A percentile compares a stretch with the other conserved stretches of the same genome.
Conservation (phyloP, 2,888 invertebrate genomes). For the Nymphalis urticae region DNA sequence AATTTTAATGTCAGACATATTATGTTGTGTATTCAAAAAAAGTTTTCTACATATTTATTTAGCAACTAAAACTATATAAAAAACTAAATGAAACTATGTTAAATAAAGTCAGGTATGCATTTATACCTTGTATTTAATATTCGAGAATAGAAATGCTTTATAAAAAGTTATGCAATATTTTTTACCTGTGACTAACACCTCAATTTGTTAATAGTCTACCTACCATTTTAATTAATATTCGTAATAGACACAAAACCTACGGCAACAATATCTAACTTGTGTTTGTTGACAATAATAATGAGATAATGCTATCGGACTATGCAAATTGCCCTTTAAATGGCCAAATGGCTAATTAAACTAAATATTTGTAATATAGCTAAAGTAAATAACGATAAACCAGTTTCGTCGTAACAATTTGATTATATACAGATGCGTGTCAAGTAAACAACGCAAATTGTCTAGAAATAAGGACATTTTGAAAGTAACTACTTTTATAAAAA, state of each 20-base stretch:
- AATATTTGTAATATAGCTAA: slow-evolving; percentile 39
- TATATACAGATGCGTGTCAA: background rate
- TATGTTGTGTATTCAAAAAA: too few species aligned
- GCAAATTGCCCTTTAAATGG: slow-evolving; percentile 71
- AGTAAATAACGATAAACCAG: slow-evolving; percentile 30
- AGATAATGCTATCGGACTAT: slow-evolving; percentile 69
- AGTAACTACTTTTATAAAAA: too few species aligned
- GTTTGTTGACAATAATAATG: slow-evolving; percentile 51
- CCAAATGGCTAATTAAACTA: slow-evolving; percentile 68
- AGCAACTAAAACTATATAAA: too few species aligned
- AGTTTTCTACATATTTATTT: too few species aligned
- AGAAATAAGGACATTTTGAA: background rate
- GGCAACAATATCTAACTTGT: slow-evolving; percentile 58
- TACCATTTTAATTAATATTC: background rate
- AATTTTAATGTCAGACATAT: too few species aligned
- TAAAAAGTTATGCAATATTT: too few species aligned
- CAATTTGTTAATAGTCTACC: background rate
- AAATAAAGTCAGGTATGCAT: too few species aligned
- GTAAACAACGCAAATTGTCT: background rate
- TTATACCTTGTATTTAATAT: too few species aligned
- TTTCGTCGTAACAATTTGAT: slow-evolving; percentile 19
- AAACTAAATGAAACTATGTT: too few species aligned
- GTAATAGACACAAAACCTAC: slow-evolving; percentile 51
- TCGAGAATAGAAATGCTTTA: too few species aligned
- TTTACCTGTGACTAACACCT: too few species aligned